Base-by-base conservation (phyloP, 2,888 invertebrate genomes). In the Morinoia aosen region DNA sequence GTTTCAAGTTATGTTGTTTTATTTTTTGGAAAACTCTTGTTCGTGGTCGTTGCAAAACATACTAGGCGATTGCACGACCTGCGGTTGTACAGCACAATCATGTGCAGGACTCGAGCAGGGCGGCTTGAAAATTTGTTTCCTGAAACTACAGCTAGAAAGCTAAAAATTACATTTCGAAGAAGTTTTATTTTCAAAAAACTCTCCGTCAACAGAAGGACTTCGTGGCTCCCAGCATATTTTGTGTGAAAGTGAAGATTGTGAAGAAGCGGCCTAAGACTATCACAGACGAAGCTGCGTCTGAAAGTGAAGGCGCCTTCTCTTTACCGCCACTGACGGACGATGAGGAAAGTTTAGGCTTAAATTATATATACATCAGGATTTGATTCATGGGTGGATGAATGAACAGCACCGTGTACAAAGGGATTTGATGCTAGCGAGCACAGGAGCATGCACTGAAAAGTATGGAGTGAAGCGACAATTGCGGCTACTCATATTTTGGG, bases 311-410 rank as follows among this genome's bases (percentile, higher is more conserved):
- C 25, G 12, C 33, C 93, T 33, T n/a, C 57, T 93, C 93, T 57
- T 58, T 93, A 33, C 93, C 93, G 39, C 93, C 93, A 4, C 12
- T 93, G 93, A 33, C 25, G 12, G 93, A 93, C 56, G 93, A 93
- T 12, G 16, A 57, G 57, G n/a, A 56, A 56, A 93, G 57, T 58
- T 90, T 40, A 14, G 19, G 40, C 19, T 19, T 90, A 33, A 39
- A 16, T 48, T 48, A 48, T 48, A 4, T 48, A 48, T 48, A 48
- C 48, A n/a, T n/a, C 48, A 48, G 48, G 5, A 48, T 48, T 48
- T 48, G 48, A 48, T 48, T 48, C 48, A 48, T 48, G 2, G 48
- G 48, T 48, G 48, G 48, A 48, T 48, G 48, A 5, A 48, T 48
- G 48, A 48, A 48, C 48, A 48, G 5, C 5, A 48, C 5, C 48